These are phyloP conservation scores for Acanthaster planci DNA, from an alignment of 35 echinoderm and acorn worm genomes.

Conservation along the genomic window DNA sequence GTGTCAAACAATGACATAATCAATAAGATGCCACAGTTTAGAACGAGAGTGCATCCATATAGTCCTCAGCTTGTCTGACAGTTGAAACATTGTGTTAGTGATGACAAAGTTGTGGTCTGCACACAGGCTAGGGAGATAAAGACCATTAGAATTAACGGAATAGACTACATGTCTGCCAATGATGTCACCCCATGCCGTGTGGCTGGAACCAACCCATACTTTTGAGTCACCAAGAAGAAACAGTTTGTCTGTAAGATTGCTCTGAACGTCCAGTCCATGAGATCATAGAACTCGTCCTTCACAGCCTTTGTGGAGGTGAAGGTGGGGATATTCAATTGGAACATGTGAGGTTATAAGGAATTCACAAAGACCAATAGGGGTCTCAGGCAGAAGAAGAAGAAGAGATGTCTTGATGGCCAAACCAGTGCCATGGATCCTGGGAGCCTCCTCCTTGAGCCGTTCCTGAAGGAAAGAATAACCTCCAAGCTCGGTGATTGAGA, in stretches of 20 bases:
- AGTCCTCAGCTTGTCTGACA: slow-evolving; percentile 7
- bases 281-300: slow-evolving; percentile 5
- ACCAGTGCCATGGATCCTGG: slow-evolving; percentile 1
- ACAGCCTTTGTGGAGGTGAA: not conserved
- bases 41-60: slow-evolving; percentile 54
- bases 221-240: slow-evolving; percentile 60
- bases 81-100: slow-evolving; percentile 50
- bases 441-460: not conserved
- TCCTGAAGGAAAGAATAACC: slow-evolving; percentile 21
- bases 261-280: not conserved
- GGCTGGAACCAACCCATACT: slow-evolving; percentile 33
- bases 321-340: not conserved
- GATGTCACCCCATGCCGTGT: not conserved
- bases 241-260: slow-evolving; percentile 38
- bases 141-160: slow-evolving; percentile 43
- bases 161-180: slow-evolving; percentile 44
- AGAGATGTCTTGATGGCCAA: slow-evolving; percentile 16
- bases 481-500: not conserved
- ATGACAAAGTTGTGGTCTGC: slow-evolving; percentile 26
- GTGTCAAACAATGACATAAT: slow-evolving; percentile 50
- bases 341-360: slow-evolving; percentile 16
- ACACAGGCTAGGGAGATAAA: slow-evolving; percentile 26
- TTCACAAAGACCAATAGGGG: slow-evolving; percentile 22
- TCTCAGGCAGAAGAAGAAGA: not conserved
- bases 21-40: slow-evolving; percentile 55